These are phyloP conservation scores for Anhinga anhinga DNA, from an alignment of 2,113 vertebrate genomes.

Conservation along the genomic window DNA sequence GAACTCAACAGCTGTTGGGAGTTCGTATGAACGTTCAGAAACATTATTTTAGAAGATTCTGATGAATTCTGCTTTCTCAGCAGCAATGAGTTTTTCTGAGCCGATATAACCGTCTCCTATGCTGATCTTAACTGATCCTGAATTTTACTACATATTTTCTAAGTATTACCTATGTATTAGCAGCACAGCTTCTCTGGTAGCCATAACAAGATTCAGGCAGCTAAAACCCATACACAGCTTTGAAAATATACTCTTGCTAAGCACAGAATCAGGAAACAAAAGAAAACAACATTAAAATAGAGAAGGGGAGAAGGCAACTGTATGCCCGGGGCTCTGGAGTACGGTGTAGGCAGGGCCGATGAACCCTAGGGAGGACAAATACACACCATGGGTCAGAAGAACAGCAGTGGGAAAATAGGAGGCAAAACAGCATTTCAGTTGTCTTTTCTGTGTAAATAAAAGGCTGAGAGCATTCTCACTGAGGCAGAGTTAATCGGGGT, in stretches of 20 bases:
- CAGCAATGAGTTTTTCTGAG: not conserved
- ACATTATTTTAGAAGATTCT: conserved; percentile 12
- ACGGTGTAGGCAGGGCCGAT: not conserved
- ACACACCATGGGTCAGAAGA: not conserved
- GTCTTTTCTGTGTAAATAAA: not conserved
- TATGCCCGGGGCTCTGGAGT: not conserved
- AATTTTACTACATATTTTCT: not conserved
- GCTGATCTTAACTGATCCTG: not conserved
- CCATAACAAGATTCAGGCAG: not conserved
- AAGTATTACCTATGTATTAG: not conserved
- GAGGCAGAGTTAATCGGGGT: not conserved
- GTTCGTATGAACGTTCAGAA: conserved; percentile 28
- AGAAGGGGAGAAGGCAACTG: not conserved
- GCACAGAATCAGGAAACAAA: not conserved
- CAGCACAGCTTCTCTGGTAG: not conserved
- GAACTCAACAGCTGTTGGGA: conserved; percentile 39
- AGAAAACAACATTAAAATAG: not conserved
- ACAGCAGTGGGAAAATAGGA: not conserved
- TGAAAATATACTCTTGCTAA: not conserved
- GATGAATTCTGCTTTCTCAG: conserved; percentile 45
- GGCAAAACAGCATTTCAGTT: not conserved
- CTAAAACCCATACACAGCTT: not conserved
- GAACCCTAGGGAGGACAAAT: not conserved
- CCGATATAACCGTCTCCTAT: not conserved
- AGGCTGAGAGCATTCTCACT: not conserved